A percentile compares a stretch with the other conserved stretches of the same genome.
Evolutionary conservation across 2,888 invertebrate genomes (phyloP).

Genomic region (Oscheius sp.): DNA sequence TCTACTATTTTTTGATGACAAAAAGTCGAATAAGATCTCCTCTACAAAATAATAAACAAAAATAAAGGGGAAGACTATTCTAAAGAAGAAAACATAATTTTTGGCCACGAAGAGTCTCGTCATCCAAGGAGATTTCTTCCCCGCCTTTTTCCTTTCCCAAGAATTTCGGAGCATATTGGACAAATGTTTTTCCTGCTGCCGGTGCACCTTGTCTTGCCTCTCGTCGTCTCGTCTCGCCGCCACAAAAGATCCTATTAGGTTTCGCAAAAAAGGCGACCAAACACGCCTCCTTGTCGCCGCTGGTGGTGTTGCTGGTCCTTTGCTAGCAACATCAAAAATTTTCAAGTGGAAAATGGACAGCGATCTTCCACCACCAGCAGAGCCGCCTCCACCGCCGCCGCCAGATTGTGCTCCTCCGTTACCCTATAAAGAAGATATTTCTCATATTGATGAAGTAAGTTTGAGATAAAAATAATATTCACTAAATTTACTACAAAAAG

Average conservation of each 20-base stretch:
- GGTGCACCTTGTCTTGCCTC: slow-evolving; percentile 5
- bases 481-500: too few relatives aligned
- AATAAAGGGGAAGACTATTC: too few relatives aligned
- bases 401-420: slow-evolving; percentile 6
- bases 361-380: not conserved
- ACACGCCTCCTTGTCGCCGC: slow-evolving; percentile 12
- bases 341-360: slow-evolving; percentile 23
- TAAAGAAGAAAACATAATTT: too few relatives aligned
- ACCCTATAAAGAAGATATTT: slow-evolving; percentile 16
- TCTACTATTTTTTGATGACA: too few relatives aligned
- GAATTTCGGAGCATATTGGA: not conserved
- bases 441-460: not conserved
- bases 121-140: too few relatives aligned
- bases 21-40: too few relatives aligned
- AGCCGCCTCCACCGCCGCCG: slow-evolving; percentile 22
- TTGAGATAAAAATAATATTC: too few relatives aligned
- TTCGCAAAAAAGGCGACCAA: slow-evolving; percentile 22
- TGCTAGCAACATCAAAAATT: not conserved
- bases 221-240: not conserved
- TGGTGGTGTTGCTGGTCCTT: not conserved
- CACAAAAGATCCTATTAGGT: slow-evolving; percentile 34
- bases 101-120: too few relatives aligned
- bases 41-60: too few relatives aligned
- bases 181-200: not conserved
- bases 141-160: too few relatives aligned